Percentiles rank a stretch among this genome's conserved stretches.
Conservation (phyloP, 2,113 vertebrate species). For the Scatophagus argus region DNA sequence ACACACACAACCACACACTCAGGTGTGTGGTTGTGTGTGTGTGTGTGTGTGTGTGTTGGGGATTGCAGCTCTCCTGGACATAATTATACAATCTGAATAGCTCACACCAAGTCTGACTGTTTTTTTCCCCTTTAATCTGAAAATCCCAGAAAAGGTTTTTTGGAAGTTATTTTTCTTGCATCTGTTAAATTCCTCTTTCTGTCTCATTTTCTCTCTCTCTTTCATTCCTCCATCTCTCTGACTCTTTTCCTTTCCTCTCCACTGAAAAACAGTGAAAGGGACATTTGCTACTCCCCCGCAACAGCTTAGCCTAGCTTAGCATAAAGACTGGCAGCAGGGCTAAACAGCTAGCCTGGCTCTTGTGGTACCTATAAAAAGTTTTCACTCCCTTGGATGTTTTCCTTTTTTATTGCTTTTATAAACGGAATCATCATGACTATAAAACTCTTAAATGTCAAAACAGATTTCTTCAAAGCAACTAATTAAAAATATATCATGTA, state of each 20-base stretch:
- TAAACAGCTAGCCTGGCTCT: too few species aligned
- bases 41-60: conserved; percentile 45
- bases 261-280: neutral
- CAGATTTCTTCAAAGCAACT: too few species aligned
- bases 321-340: too few species aligned
- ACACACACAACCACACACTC: conserved; percentile 13
- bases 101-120: conserved; percentile 52
- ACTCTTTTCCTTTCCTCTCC: neutral
- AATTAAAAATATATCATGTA: too few species aligned
- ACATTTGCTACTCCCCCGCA: neutral
- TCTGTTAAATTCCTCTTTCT: neutral
- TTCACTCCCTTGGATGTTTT: too few species aligned
- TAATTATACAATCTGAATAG: conserved; percentile 63
- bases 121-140: conserved; percentile 54
- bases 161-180: neutral
- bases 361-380: too few species aligned
- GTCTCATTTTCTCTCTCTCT: too few species aligned
- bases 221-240: neutral
- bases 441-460: too few species aligned
- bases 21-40: conserved; percentile 42
- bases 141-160: conserved; percentile 57
- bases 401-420: too few species aligned
- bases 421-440: too few species aligned
- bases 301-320: too few species aligned
- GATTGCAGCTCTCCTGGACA: conserved; percentile 66